phyloP scores from a whole-genome alignment of 2,797 vertebrate species.

The Uromys caudimaculatus region DNA sequence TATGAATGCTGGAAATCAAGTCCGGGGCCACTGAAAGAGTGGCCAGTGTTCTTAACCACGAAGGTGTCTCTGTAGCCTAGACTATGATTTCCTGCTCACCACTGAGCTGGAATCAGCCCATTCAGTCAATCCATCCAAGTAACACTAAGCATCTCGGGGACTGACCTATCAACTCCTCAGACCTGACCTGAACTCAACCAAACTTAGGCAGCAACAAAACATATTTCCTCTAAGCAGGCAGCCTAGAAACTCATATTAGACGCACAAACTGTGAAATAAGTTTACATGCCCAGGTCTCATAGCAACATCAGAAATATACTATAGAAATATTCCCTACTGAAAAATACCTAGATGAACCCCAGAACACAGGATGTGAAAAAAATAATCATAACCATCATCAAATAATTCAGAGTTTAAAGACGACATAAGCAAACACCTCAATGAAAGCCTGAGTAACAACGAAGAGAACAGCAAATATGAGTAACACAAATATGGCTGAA shows the following conservation, averaged over 20 bases:
- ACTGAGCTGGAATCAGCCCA: not conserved
- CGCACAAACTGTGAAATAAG: not conserved
- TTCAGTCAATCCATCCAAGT: not conserved
- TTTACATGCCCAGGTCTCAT: not conserved
- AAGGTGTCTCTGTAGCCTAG: not conserved
- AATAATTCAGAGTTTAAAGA: not conserved
- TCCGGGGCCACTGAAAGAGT: not conserved
- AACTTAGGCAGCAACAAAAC: not conserved
- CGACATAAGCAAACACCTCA: no score
- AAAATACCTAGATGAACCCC: not conserved
- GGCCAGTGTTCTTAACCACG: not conserved
- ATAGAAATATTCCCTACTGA: not conserved
- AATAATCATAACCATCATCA: not conserved
- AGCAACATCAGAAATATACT: not conserved
- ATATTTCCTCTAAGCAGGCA: not conserved
- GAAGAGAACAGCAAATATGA: no score
- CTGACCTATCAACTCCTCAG: not conserved
- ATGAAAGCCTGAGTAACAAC: no score
- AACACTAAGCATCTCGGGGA: not conserved
- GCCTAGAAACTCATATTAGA: not conserved
- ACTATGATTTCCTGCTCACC: not conserved
- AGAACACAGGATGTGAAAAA: not conserved
- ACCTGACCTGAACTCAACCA: not conserved
- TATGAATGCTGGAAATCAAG: not conserved
- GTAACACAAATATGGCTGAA: no score